Percentiles rank a stretch among this genome's conserved stretches.
These are phyloP conservation scores for Xiphorhynchus erythropygius DNA, from an alignment of 2,797 vertebrate species.

Conservation along the genomic window DNA sequence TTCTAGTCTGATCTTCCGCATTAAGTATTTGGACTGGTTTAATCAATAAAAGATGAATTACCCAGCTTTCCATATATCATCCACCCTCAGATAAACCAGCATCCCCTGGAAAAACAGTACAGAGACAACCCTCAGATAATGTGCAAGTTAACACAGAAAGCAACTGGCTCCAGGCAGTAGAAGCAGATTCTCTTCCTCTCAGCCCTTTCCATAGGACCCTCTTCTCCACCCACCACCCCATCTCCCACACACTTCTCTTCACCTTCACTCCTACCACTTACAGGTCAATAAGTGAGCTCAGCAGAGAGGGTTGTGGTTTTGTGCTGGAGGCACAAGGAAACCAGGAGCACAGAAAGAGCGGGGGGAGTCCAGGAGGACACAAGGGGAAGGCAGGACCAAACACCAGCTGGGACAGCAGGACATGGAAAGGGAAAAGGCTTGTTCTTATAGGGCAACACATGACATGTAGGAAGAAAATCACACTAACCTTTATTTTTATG, in stretches of 20 bases:
- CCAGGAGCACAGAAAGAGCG: rapidly evolving
- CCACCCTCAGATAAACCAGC: background rate
- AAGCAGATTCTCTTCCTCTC: background rate
- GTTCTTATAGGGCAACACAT: rapidly evolving
- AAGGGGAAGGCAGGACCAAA: background rate
- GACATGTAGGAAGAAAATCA: background rate
- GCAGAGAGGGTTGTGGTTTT: background rate
- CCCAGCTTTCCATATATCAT: background rate
- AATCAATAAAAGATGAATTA: background rate
- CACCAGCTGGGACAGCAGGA: background rate
- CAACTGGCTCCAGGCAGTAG: background rate
- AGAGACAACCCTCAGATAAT: background rate
- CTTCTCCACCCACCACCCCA: background rate
- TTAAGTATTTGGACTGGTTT: background rate
- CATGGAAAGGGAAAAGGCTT: background rate
- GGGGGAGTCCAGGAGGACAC: rapidly evolving
- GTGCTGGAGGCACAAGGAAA: background rate
- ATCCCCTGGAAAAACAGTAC: background rate
- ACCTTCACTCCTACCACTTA: background rate
- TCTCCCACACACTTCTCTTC: background rate
- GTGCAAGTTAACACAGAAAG: background rate
- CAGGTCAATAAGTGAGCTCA: background rate
- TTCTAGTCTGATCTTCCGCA: conserved; percentile 15
- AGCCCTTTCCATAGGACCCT: background rate
- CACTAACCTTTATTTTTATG: background rate